Conservation (phyloP, 2,113 vertebrate species). For the Cottus gobio region DNA sequence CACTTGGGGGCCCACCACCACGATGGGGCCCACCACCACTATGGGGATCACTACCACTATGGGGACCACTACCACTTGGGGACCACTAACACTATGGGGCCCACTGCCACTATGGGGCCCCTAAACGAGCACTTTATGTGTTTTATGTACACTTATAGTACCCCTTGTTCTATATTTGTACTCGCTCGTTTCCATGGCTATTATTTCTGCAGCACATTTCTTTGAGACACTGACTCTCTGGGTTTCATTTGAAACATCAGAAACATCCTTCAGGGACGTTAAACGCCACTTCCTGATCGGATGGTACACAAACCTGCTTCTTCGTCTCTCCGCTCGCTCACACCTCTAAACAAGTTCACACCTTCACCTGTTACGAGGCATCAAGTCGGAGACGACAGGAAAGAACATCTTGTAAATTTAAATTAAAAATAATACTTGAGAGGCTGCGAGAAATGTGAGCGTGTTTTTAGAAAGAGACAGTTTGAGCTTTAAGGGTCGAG, state of each 20-base stretch:
- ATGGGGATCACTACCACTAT: too few species aligned
- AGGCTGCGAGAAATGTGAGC: conserved; percentile 12
- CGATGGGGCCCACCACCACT: too few species aligned
- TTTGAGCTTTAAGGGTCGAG: conserved; percentile 8
- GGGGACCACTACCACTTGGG: too few species aligned
- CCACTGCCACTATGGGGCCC: neutral
- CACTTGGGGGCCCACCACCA: too few species aligned
- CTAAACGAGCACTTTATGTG: too few species aligned
- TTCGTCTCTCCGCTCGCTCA: conserved; percentile 15
- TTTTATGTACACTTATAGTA: neutral
- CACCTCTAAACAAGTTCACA: conserved; percentile 45
- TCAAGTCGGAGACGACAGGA: neutral
- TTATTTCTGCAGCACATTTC: neutral
- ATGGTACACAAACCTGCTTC: neutral
- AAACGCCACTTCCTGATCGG: neutral
- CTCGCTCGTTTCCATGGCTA: neutral
- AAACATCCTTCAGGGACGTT: neutral
- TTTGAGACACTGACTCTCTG: neutral
- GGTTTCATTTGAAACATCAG: neutral
- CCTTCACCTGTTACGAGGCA: conserved; percentile 11
- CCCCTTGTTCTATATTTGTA: neutral
- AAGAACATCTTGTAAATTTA: neutral
- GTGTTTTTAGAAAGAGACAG: neutral
- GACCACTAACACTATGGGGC: too few species aligned
- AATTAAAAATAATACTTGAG: neutral